Evolutionary conservation across 2,888 invertebrate species (phyloP), one percentile per base, ranked within the genome.

Genomic region (Epirrita christyi): DNA sequence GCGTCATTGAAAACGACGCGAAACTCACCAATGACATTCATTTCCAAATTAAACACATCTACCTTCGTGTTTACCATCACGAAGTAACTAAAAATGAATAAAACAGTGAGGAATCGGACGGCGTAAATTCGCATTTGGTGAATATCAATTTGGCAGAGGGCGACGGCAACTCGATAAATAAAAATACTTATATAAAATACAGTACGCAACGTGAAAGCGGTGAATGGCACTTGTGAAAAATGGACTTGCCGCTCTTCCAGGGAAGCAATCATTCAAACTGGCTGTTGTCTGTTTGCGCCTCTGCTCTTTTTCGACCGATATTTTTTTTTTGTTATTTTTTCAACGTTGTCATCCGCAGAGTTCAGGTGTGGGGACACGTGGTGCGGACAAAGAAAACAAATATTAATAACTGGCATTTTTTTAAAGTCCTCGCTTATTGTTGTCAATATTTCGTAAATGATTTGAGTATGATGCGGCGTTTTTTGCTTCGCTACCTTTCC

Each of bases 151-250:
- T 86, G 88, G 85, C 70, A 69, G 78, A 78, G 78, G 77, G 79
- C 75, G 70, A 75, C 67, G 59, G 66, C 70, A 75, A 73, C 70
- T 71, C 84, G 86, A 88, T 88, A 90, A 89, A 90, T 86, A 89
- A 90, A 88, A 81, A 85, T n/a, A n/a, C n/a, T n/a, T n/a, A 85
- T 78, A 88, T 86, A 85, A 86, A 86, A 88, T 85, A 90, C 81
- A 83, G 86, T 83, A 85, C 86, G 83, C 79, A 85, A 85, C 85
- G 85, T 87, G 87, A 87, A 90, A 88, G 88, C 90, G 83, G 85
- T 85, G 90, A 92, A 92, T 92, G 90, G 90, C 92, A 92, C 92
- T 92, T 87, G 90, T 92, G 92, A 92, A 92, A 92, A 92, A 92
- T 92, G 92, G 92, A 92, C 92, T 90, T 86, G 87, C 88, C 90